Evolutionary conservation across 2,888 invertebrate genomes (phyloP).

Genomic region (Adineta ricciae): DNA sequence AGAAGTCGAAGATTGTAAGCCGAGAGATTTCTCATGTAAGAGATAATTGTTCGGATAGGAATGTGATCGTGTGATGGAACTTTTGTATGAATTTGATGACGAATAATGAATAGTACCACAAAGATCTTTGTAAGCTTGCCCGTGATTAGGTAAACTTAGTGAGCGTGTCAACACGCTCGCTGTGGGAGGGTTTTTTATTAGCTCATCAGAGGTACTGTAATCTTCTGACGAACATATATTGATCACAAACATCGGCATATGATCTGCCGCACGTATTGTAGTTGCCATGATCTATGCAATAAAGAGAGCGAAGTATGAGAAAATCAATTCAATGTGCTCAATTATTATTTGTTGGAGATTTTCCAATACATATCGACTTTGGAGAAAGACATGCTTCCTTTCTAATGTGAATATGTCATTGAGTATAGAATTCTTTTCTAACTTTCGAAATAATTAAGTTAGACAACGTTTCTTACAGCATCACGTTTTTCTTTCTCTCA

Average conservation of each 20-base stretch:
- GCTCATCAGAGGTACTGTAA: background rate
- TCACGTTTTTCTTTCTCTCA: background rate
- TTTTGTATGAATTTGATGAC: background rate
- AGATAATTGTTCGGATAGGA: background rate
- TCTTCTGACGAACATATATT: background rate
- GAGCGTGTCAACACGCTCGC: background rate
- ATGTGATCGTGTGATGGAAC: background rate
- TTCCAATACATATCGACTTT: background rate
- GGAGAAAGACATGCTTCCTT: background rate
- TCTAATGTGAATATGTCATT: background rate
- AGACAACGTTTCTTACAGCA: background rate
- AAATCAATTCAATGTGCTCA: background rate
- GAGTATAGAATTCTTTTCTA: background rate
- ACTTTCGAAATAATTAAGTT: background rate
- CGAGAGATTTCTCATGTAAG: background rate
- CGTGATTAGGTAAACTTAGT: background rate
- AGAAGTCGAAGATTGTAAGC: background rate
- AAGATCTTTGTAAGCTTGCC: background rate
- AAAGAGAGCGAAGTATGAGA: background rate
- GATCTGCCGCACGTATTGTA: background rate
- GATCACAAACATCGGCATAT: background rate
- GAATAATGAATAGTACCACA: background rate
- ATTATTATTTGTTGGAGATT: background rate
- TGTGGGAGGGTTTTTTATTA: background rate
- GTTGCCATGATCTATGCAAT: background rate